phyloP scores from a whole-genome alignment of 2,888 invertebrate species.

The Pterostichus madidus region DNA sequence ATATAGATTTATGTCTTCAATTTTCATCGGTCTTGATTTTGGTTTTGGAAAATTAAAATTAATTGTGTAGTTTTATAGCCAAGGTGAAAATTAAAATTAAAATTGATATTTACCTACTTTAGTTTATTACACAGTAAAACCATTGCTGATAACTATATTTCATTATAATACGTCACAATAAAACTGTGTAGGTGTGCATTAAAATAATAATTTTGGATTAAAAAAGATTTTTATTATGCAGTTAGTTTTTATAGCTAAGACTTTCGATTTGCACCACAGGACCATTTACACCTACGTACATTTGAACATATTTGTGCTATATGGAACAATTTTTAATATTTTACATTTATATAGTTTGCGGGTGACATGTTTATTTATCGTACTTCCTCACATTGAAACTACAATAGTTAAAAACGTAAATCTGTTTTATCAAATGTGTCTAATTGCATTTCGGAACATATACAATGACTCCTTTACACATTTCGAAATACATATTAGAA shows the following conservation, averaged over 20 bases:
- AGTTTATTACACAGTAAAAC: slow-evolving; percentile 38
- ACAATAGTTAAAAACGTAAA: no score
- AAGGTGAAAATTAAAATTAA: slow-evolving; percentile 27
- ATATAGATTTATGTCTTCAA: background rate
- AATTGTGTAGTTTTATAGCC: slow-evolving; percentile 16
- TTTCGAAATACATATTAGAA: background rate
- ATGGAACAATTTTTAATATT: no score
- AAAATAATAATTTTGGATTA: background rate
- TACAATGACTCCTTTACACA: no score
- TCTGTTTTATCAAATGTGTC: no score
- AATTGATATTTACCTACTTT: slow-evolving; percentile 14
- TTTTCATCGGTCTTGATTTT: slow-evolving; percentile 10
- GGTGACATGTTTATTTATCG: no score
- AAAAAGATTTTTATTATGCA: background rate
- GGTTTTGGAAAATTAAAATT: slow-evolving; percentile 20
- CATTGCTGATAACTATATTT: slow-evolving; percentile 7
- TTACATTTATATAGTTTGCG: no score
- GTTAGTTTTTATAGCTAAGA: background rate
- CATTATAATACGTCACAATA: slow-evolving; percentile 31
- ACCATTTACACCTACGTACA: no score
- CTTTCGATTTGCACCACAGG: background rate
- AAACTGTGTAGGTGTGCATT: background rate
- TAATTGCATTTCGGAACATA: background rate
- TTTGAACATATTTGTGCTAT: no score
- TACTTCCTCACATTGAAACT: no score